Evolutionary conservation across 2,113 vertebrate genomes (phyloP), one percentile per base, ranked within the genome.

Genomic region (Carlito syrichta): DNA sequence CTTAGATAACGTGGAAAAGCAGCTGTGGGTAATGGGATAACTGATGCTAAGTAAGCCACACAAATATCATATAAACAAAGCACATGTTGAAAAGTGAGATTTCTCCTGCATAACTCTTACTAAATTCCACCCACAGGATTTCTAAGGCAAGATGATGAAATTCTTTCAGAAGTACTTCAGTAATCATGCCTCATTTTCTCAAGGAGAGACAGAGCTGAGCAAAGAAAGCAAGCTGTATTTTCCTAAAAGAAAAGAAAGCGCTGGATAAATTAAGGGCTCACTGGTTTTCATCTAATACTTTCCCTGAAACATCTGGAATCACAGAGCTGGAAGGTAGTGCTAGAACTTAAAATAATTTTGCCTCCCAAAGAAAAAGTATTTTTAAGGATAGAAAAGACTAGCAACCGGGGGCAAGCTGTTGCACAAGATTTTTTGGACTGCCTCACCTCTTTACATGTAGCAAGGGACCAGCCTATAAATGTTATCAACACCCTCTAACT

Each of bases 151-250:
- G 87, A 62, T 0, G 6, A 85, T 60, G 27, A 56, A 82, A 88
- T 85, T 88, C 82, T 95, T 95, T 81, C 14, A 81, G 85, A 89
- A 94, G 38, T 43, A 43, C 54, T 85, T 94, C 27, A 68, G 68
- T 52, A 96, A 96, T 93, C 52, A 82, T 22, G 71, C 8, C 43
- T 94, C 63, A 68, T 93, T 95, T 97, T 96, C 54, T 90, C 20
- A 48, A 86, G 58, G 25, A 95, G 52, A 96, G 40, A 43, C 1
- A 52, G 54, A 90, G 23, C 87, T 27, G 1, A 91, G 52, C 38
- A 89, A 90, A 27, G 17, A 85, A 27, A 82, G 30, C 85, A 89
- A 92, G 32, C 3, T 40, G 2, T 54, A 52, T 74, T 94, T 96
- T 92, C 38, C 60, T 93, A 68, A 95, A 86, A 86, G 30, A 50